Percentiles rank a stretch among this genome's conserved stretches.
Evolutionary conservation across 2,113 vertebrate species (phyloP).

Genomic region (Odocoileus virginianus): DNA sequence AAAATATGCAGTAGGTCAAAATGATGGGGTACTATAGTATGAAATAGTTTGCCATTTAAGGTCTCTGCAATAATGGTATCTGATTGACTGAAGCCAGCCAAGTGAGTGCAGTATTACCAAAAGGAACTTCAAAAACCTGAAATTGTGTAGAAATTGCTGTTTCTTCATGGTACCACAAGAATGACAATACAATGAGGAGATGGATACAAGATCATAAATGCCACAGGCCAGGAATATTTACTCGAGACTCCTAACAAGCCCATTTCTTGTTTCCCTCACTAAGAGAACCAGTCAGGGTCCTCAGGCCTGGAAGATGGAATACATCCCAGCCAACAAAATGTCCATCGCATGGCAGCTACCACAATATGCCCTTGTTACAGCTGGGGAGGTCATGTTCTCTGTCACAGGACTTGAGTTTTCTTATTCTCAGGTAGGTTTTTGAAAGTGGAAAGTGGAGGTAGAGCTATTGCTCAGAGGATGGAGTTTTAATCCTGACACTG

Average conservation of each 20-base stretch:
- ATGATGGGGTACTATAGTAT: neutral
- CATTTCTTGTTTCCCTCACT: constrained; percentile 35
- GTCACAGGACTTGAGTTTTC: constrained; percentile 98
- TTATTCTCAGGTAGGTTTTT: constrained; percentile 90
- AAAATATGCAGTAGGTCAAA: neutral
- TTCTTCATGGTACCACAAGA: neutral
- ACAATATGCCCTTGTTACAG: constrained; percentile 91
- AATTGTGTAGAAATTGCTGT: neutral
- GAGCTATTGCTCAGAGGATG: neutral
- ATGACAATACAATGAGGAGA: neutral
- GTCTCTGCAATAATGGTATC: neutral
- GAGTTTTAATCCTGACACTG: neutral
- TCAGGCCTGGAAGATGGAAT: constrained; percentile 80
- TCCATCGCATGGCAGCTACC: constrained; percentile 95
- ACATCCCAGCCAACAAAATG: constrained; percentile 87
- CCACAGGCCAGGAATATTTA: neutral
- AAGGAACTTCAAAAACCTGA: neutral
- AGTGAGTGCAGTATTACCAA: neutral
- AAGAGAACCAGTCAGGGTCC: constrained; percentile 74
- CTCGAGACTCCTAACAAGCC: neutral
- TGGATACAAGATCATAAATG: neutral
- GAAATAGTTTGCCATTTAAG: neutral
- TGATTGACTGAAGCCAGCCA: neutral
- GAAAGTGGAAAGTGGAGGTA: neutral
- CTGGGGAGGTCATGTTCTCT: constrained; percentile 97